A percentile compares a stretch with the other conserved stretches of the same genome.
Evolutionary conservation across 1,140 invertebrate species (phyloP).

Genomic region (Rhopalosiphum maidis): DNA sequence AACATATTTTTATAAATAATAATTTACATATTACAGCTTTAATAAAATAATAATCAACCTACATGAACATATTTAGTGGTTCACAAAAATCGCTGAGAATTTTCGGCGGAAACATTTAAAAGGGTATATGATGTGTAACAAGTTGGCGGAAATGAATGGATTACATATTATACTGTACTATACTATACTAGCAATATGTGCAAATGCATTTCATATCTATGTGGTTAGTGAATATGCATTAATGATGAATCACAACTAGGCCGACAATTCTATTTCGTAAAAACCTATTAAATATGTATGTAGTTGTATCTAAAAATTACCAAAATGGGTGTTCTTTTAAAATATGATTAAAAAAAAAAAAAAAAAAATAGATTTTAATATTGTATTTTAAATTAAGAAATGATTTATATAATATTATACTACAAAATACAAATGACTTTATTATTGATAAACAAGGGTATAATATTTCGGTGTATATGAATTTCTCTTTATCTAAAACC

Average conservation of each 20-base stretch:
- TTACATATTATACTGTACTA: not conserved
- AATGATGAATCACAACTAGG: not conserved
- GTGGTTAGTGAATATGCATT: not conserved
- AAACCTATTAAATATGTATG: too few species aligned
- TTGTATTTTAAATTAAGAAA: too few species aligned
- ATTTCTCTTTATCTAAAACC: too few species aligned
- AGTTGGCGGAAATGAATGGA: not conserved
- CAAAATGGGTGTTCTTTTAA: too few species aligned
- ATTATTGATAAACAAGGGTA: too few species aligned
- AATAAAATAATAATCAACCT: not conserved
- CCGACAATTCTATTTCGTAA: too few species aligned
- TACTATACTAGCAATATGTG: not conserved
- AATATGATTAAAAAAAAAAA: too few species aligned
- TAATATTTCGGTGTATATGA: too few species aligned
- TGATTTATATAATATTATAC: too few species aligned
- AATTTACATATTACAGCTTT: not conserved
- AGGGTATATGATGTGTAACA: not conserved
- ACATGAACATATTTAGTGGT: not conserved
- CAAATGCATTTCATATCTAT: not conserved
- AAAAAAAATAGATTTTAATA: too few species aligned
- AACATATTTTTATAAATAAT: not conserved
- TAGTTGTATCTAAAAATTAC: too few species aligned
- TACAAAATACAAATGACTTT: too few species aligned
- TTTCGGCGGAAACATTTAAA: constrained; percentile 8
- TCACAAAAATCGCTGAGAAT: not conserved